A percentile compares a stretch with the other conserved stretches of the same genome.
Conservation (phyloP, 2,113 vertebrate species). For the Hydropotes inermis region DNA sequence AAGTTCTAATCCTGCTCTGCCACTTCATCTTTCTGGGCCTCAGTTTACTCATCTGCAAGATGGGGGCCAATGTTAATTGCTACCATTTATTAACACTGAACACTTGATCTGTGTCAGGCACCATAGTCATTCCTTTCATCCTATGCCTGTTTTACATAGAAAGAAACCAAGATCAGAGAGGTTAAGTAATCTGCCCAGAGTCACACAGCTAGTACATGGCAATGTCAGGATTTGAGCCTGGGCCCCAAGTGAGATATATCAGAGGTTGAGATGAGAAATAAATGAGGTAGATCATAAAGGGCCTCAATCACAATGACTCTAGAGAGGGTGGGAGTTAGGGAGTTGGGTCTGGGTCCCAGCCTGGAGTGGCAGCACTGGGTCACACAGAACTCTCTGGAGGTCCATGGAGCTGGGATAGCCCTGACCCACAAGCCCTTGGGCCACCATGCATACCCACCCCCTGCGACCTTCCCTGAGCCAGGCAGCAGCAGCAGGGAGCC, state of each 20-base stretch:
- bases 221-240: neutral
- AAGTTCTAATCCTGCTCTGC: slow-evolving; percentile 11
- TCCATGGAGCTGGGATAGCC: neutral
- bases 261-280: neutral
- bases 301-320: neutral
- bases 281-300: neutral
- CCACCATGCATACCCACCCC: neutral
- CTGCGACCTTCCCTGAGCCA: neutral
- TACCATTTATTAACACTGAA: neutral
- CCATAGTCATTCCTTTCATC: neutral
- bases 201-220: neutral
- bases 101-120: neutral
- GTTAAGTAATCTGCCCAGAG: neutral
- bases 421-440: neutral
- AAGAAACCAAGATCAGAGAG: neutral
- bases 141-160: neutral
- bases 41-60: neutral
- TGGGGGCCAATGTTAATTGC: neutral
- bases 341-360: neutral
- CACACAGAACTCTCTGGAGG: neutral
- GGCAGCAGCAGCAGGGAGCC: neutral
- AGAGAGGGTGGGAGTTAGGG: neutral
- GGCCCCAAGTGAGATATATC: neutral
- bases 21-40: neutral
- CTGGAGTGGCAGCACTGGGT: neutral